Conservation (phyloP, 2,113 vertebrate genomes). For the Alethe diademata region DNA sequence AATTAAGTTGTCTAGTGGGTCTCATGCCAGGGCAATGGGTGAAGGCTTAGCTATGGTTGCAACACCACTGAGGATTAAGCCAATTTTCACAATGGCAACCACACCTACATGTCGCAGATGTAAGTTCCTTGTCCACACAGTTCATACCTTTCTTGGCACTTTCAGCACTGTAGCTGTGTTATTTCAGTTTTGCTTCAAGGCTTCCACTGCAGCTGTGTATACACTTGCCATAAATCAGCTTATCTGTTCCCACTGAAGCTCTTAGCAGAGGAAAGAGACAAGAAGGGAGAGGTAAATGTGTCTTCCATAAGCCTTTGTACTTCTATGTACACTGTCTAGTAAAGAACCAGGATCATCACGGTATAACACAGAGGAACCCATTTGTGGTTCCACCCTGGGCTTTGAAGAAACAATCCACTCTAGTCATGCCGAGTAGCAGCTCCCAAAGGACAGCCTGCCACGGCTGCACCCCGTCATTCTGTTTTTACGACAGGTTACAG, state of each 20-base stretch:
- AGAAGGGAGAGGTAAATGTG: not conserved
- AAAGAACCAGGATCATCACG: not conserved
- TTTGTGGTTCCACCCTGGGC: not conserved
- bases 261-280: not conserved
- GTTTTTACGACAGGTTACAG: not conserved
- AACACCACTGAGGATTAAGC: not conserved
- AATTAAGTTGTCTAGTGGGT: not conserved
- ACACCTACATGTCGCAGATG: not conserved
- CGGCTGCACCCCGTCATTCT: not conserved
- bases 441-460: not conserved
- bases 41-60: not conserved
- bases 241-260: constrained; percentile 11
- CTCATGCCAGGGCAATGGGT: not conserved
- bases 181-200: constrained; percentile 30
- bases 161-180: not conserved
- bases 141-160: not conserved
- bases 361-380: not conserved
- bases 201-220: constrained; percentile 35
- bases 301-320: not conserved
- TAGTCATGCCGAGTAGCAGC: not conserved
- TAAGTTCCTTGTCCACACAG: not conserved
- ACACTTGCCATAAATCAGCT: constrained; percentile 31
- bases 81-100: not conserved
- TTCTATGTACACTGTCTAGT: not conserved
- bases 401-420: not conserved